Conservation (phyloP, 2,888 invertebrate genomes). For the Trissolcus brochymenae region DNA sequence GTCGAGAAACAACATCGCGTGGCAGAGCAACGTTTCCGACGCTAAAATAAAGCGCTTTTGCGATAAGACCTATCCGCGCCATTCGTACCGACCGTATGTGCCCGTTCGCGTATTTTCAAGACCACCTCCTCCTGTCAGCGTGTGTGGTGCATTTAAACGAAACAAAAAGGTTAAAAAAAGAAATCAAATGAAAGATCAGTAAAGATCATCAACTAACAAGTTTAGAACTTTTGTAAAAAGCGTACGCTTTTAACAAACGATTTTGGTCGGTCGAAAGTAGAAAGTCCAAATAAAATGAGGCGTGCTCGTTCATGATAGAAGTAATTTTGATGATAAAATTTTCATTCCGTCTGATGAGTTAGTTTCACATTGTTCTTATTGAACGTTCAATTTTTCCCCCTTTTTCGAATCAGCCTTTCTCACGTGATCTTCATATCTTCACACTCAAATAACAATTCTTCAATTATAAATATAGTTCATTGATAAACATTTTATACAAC, state of each 20-base stretch:
- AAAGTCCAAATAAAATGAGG: constrained; percentile 30
- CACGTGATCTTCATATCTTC: too few species aligned
- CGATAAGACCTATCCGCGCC: constrained; percentile 65
- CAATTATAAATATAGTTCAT: too few species aligned
- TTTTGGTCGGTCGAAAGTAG: constrained; percentile 14
- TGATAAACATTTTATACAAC: too few species aligned
- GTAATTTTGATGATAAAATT: constrained; percentile 42
- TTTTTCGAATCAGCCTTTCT: neutral
- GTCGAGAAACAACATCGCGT: constrained; percentile 64
- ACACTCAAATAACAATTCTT: too few species aligned
- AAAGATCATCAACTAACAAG: constrained; percentile 54
- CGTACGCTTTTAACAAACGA: constrained; percentile 20
- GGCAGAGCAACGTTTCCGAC: constrained; percentile 66
- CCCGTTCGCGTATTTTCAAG: constrained; percentile 54
- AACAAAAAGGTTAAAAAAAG: constrained; percentile 35
- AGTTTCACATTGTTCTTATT: constrained; percentile 30
- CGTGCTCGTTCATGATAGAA: constrained; percentile 36
- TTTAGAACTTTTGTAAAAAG: constrained; percentile 50
- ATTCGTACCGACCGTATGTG: constrained; percentile 58
- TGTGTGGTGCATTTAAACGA: constrained; percentile 38
- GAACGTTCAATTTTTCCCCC: constrained; percentile 13
- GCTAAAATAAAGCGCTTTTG: constrained; percentile 64
- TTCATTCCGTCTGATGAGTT: constrained; percentile 2
- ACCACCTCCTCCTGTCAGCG: constrained; percentile 46
- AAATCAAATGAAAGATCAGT: constrained; percentile 46